Evolutionary conservation across 2,113 vertebrate genomes (phyloP), one percentile per base, ranked within the genome.

Genomic region (Turnix velox): DNA sequence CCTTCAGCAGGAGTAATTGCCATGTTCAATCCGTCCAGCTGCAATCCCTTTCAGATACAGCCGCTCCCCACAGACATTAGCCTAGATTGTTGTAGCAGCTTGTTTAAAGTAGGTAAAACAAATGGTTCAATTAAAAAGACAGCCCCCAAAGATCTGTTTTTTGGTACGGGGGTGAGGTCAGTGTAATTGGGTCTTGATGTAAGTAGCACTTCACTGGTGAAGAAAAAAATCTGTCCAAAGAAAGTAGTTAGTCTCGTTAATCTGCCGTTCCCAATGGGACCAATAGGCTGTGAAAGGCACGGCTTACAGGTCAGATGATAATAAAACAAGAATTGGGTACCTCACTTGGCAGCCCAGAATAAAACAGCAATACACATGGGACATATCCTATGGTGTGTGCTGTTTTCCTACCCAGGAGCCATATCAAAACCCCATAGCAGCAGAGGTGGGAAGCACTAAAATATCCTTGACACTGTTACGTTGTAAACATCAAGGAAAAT

Each of bases 31-130:
- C 69, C 42, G 54, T 48, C 93, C 92, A 83, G 92, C 86, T 94
- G 90, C 90, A 73, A 68, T 52, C 87, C 61, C 30, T 65, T 77
- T 54, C 72, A 85, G 87, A 90, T 52, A 76, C 63, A 31, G 42
- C n/a, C 0, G 2, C 45, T 1, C 24, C 61, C 39, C 14, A 45
- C 1, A 62, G 39, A 62, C 12, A 14, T n/a, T 31, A 94, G 77
- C 92, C 92, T 91, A 76, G 37, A 88, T 95, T 87, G 86, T 62
- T 30, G 27, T 67, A 82, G 40, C 18, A 6, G 84, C 58, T 92
- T 88, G 84, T 89, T 91, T 89, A 76, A 95, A 96, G 84, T 84
- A 93, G 81, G 88, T 75, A 86, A 89, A 96, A 96, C 33, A 91
- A 94, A 93, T 48, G 15, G 63, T 71, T 85, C 76, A 76, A 94